These are phyloP conservation scores for Zaprionus obscuricornis DNA, from an alignment of 2,888 invertebrate genomes.

Conservation along the genomic window DNA sequence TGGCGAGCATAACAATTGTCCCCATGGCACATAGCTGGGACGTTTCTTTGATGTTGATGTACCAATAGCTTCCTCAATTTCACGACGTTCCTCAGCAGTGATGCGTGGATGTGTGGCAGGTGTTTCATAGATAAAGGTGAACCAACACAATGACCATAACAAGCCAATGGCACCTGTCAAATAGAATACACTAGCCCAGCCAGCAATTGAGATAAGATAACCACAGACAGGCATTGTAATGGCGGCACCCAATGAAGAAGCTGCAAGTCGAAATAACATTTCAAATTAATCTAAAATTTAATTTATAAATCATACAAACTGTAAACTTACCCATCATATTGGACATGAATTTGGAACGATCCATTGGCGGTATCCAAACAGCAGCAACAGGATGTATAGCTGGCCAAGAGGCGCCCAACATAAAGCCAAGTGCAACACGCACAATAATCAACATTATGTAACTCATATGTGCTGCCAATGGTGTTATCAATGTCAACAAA, in stretches of 20 bases:
- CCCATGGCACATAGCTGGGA: conserved; percentile 90
- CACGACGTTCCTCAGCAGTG: conserved; percentile 88
- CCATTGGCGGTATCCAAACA: conserved; percentile 97
- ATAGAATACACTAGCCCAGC: conserved; percentile 96
- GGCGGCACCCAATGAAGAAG: conserved; percentile 95
- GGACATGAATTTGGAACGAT: conserved; percentile 95
- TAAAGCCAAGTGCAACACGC: conserved; percentile 90
- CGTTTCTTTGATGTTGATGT: conserved; percentile 85
- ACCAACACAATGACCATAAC: conserved; percentile 93
- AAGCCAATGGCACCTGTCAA: conserved; percentile 90
- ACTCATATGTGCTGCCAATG: conserved; percentile 88
- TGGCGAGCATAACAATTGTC: conserved; percentile 86
- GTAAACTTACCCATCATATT: conserved; percentile 91
- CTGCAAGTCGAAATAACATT: conserved; percentile 82
- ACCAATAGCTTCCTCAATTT: conserved; percentile 89
- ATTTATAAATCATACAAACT: background rate
- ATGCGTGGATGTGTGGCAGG: conserved; percentile 93
- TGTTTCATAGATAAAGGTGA: conserved; percentile 90
- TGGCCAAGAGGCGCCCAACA: conserved; percentile 95
- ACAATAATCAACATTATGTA: conserved; percentile 88
- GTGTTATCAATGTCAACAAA: conserved; percentile 91
- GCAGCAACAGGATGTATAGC: conserved; percentile 96
- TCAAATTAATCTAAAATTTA: background rate
- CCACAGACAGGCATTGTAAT: conserved; percentile 95
- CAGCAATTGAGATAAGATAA: conserved; percentile 90